Evolutionary conservation across 2,797 vertebrate species (phyloP).

Genomic region (Hephaestus fuliginosus): DNA sequence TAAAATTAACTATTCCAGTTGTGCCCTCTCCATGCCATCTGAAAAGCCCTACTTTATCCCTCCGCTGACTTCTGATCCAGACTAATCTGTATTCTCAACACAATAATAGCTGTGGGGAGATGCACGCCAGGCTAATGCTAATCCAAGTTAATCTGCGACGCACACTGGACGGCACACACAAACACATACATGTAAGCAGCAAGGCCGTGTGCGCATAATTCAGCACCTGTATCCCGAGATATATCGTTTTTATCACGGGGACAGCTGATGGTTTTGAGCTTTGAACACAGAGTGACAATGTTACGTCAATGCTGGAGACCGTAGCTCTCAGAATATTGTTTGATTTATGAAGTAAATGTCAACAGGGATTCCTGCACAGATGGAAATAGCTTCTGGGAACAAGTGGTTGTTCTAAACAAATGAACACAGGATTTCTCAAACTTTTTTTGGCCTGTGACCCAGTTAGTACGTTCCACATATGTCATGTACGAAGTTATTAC

Average conservation of each 20-base stretch:
- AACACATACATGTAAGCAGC: neutral
- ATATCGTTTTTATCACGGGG: neutral
- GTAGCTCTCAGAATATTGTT: neutral
- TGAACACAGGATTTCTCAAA: neutral
- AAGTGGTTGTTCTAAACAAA: neutral
- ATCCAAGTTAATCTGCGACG: conserved; percentile 70
- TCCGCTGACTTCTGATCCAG: conserved; percentile 48
- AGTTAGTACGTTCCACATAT: neutral
- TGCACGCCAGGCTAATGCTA: conserved; percentile 64
- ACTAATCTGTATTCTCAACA: conserved; percentile 70
- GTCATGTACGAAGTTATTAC: neutral
- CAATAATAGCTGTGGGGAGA: conserved; percentile 61
- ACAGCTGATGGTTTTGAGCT: neutral
- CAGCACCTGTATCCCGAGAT: neutral
- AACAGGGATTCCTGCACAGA: neutral
- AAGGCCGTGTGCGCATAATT: neutral
- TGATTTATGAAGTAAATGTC: neutral
- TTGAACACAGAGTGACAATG: neutral
- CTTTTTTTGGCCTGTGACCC: neutral
- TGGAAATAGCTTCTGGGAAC: neutral
- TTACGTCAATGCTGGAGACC: neutral
- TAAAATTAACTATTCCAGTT: conserved; percentile 21
- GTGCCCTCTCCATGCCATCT: neutral
- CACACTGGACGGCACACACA: conserved; percentile 1
- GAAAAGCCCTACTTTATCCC: conserved; percentile 40